Evolutionary conservation across 2,113 vertebrate species (phyloP), one percentile per base, ranked within the genome.

Genomic region (Dolichallabes microphthalmus): DNA sequence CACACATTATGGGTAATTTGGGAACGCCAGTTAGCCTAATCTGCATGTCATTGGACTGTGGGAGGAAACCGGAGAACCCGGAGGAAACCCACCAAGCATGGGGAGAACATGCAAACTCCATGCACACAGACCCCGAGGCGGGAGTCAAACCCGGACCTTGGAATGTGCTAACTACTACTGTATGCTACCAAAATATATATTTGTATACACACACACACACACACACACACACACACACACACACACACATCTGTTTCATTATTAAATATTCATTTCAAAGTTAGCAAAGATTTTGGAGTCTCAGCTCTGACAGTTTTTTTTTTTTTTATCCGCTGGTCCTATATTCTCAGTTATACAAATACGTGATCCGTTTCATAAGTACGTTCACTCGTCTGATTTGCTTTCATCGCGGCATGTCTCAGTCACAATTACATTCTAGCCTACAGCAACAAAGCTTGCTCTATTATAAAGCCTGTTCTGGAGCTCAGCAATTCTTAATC

Each of bases 401-500:
- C 75, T 57, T 78, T 78, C 53, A 78, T 78, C 17, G 2, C 53
- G 35, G 53, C 27, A 58, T 10, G 53, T 32, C 53, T 78, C 75
- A 57, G 32, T 78, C 27, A 58, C 53, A 57, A 20, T 78, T 78
- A 22, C 7, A 32, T 78, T 78, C 53, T 76, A 57, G n/a, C 75
- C 75, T 19, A 78, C 53, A 57, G 75, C 75, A 57, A 78, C 52
- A 77, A 52, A 75, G 22, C 73, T 25, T 3, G 0, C 55, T 77
- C 74, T n/a, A 27, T 53, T 57, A 53, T 77, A 32, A 57, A 32
- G 75, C 27, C 3, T 0, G 52, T 30, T 57, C 27, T 57, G 53
- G 17, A 57, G 75, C 75, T 77, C 9, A 20, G 53, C 75, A 57
- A 57, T 77, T 77, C 27, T 57, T 77, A 77, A 57, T 77, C 32